Evolutionary conservation across 2,888 invertebrate genomes (phyloP).

Genomic region (Xestobium rufovillosum): DNA sequence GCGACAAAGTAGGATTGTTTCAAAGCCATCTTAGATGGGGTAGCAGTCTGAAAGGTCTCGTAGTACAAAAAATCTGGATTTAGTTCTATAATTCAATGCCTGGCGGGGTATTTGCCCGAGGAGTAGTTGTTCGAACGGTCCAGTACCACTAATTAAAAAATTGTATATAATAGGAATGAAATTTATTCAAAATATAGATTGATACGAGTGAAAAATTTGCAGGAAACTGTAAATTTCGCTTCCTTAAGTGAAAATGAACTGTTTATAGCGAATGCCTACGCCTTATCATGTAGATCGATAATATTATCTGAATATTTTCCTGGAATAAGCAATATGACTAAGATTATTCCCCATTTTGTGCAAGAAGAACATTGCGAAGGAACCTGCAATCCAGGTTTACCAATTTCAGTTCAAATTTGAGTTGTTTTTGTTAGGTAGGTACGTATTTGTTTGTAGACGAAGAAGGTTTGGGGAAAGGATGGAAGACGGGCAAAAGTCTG

Average conservation of each 20-base stretch:
- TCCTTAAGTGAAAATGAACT: conserved; percentile 18
- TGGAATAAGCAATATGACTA: conserved; percentile 43
- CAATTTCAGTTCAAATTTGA: conserved; percentile 2
- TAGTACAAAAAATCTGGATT: too few relatives aligned
- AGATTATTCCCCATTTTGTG: conserved; percentile 47
- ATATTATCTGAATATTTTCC: conserved; percentile 43
- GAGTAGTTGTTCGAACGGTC: too few relatives aligned
- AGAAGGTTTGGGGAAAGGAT: conserved; percentile 37
- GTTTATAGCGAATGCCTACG: conserved; percentile 29
- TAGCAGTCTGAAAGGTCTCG: too few relatives aligned
- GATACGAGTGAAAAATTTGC: too few relatives aligned
- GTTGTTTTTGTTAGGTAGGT: background rate
- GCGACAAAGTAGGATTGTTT: too few relatives aligned
- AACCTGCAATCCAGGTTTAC: conserved; percentile 36
- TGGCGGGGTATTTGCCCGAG: too few relatives aligned
- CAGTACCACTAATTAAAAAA: too few relatives aligned
- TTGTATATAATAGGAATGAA: too few relatives aligned
- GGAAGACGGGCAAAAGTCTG: conserved; percentile 41
- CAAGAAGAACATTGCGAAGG: conserved; percentile 39
- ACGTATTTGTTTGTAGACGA: conserved; percentile 32
- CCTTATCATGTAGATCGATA: conserved; percentile 44
- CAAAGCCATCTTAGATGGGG: too few relatives aligned
- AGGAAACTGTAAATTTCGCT: conserved; percentile 1
- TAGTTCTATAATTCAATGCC: too few relatives aligned
- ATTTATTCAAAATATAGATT: too few relatives aligned